These are phyloP conservation scores for Seira ritae DNA, from an alignment of 2,888 invertebrate genomes.

Conservation along the genomic window DNA sequence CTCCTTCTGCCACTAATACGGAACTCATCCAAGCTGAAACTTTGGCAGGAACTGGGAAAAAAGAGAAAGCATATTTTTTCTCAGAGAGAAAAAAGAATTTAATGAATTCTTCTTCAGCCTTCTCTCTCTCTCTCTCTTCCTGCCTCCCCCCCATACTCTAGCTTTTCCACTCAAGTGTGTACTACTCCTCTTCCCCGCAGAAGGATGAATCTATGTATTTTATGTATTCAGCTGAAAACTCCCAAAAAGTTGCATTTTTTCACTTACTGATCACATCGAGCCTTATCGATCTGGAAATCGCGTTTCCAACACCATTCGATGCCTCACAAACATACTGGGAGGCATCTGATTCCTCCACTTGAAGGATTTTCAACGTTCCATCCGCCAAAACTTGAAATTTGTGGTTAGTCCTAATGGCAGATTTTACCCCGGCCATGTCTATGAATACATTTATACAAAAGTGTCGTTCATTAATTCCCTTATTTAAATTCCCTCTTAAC, in stretches of 20 bases:
- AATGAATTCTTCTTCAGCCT: not conserved
- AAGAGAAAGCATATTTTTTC: constrained; percentile 4
- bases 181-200: not conserved
- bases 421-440: constrained; percentile 65
- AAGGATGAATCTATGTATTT: not conserved
- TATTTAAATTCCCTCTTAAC: too few relatives aligned
- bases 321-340: constrained; percentile 76
- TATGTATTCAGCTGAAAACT: not conserved
- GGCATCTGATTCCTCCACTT: constrained; percentile 74
- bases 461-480: too few relatives aligned
- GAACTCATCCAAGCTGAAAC: constrained; percentile 66
- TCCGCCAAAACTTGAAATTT: constrained; percentile 66
- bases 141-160: not conserved
- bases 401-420: constrained; percentile 64
- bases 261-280: constrained; percentile 75
- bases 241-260: not conserved
- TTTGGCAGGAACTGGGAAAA: constrained; percentile 68
- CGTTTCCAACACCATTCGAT: constrained; percentile 75
- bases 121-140: not conserved
- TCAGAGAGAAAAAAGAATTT: constrained; percentile 1
- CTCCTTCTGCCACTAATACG: constrained; percentile 68
- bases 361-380: constrained; percentile 69
- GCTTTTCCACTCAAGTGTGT: not conserved
- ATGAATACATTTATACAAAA: not conserved
- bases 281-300: constrained; percentile 75